Conservation (phyloP, 2,888 invertebrate genomes). For the Suillia variegata region DNA sequence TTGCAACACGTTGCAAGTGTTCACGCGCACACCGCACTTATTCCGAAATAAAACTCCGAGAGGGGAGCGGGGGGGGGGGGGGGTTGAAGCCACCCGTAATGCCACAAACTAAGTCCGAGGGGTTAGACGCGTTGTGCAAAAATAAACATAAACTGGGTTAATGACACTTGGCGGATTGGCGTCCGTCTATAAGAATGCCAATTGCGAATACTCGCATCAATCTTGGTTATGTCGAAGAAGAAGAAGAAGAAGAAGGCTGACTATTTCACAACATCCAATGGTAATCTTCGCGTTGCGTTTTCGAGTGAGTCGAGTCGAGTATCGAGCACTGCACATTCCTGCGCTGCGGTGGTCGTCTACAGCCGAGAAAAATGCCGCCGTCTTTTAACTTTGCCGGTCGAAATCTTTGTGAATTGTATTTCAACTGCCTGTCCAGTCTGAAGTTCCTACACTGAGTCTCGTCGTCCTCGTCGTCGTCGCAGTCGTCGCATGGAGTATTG, state of each 20-base stretch:
- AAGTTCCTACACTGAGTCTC: conserved; percentile 28
- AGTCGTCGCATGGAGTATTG: neutral
- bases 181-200: neutral
- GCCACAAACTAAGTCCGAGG: too few relatives aligned
- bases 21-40: neutral
- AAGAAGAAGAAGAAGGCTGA: too few relatives aligned
- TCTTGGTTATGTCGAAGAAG: too few relatives aligned
- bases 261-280: too few relatives aligned
- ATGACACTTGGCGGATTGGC: conserved; percentile 38
- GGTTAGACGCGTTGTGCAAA: conserved; percentile 18
- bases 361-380: conserved; percentile 39
- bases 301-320: too few relatives aligned
- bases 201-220: too few relatives aligned
- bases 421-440: conserved; percentile 51
- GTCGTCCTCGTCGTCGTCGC: conserved; percentile 25
- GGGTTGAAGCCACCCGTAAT: too few relatives aligned
- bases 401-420: conserved; percentile 57
- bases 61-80: too few relatives aligned
- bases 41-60: neutral
- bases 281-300: too few relatives aligned
- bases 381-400: conserved; percentile 57
- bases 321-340: conserved; percentile 23
- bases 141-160: conserved; percentile 45
- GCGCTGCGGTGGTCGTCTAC: too few relatives aligned
- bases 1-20: neutral